Evolutionary conservation across 2,797 vertebrate species (phyloP), one percentile per base, ranked within the genome.

Genomic region (Hoplostethus atlanticus): DNA sequence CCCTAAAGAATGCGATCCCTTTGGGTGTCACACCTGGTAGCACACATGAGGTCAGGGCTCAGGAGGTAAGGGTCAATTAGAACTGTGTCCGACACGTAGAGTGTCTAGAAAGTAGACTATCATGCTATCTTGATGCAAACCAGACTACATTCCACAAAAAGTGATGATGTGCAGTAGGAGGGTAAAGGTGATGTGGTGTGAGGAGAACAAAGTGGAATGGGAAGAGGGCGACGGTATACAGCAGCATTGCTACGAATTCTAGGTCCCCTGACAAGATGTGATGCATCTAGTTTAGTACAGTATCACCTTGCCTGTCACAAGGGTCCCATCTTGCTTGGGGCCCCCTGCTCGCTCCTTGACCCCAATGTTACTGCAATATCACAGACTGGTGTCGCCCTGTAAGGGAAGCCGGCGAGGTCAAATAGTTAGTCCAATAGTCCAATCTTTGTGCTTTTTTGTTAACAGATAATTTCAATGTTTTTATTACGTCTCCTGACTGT

Each of bases 71-170:
- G 48, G 40, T 44, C 34, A 57, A 62, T 36, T 62, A 65, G 57
- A n/a, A 53, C 55, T 10, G 17, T 54, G 58, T 44, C 55, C 60
- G 62, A 51, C 13, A 56, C 40, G 47, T 42, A 47, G 13, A 46
- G 15, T 10, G 4, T 60, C 46, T 36, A 30, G 46, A 28, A 60
- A 48, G 54, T 77, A 30, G 10, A 21, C 25, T 52, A 42, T 7
- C 48, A 56, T n/a, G 21, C 21, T 21, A 64, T 65, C 21, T 62
- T 86, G 71, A 85, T 66, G 56, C 15, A 80, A 86, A 76, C 71
- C 82, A 84, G 80, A 58, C 51, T 54, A 9, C 68, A 65, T 80
- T 80, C 71, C 72, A 56, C 34, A 46, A 12, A 21, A 6, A 28
- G 38, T 47, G 58, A 57, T 61, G 28, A 42, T 16, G 38, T 13